A percentile compares a stretch with the other conserved stretches of the same genome.
Evolutionary conservation across 2,797 vertebrate species (phyloP).

Genomic region (Gadopsis marmoratus): DNA sequence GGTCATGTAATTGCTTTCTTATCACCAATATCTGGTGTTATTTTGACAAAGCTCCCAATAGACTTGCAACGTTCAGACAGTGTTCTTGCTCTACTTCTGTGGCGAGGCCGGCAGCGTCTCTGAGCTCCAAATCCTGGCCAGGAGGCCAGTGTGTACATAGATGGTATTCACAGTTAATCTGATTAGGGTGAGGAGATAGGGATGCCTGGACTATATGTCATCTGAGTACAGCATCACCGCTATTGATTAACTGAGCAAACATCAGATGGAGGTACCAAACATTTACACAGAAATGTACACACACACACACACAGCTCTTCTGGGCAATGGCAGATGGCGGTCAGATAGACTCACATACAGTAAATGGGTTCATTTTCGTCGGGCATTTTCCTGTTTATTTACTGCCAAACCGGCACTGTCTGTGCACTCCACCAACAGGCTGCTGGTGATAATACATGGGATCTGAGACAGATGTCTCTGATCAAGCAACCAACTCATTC

Average conservation of each 20-base stretch:
- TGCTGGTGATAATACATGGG: slow-evolving; percentile 61
- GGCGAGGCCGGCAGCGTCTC: slow-evolving; percentile 46
- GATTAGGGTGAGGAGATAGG: slow-evolving; percentile 72
- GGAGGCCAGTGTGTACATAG: slow-evolving; percentile 74
- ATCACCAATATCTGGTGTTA: slow-evolving; percentile 59
- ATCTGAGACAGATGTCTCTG: slow-evolving; percentile 70
- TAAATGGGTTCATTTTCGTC: slow-evolving; percentile 45
- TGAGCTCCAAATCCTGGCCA: slow-evolving; percentile 69
- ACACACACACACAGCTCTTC: slow-evolving; percentile 37
- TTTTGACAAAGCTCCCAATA: slow-evolving; percentile 56
- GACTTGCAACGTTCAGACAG: slow-evolving; percentile 32
- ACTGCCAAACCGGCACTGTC: slow-evolving; percentile 51
- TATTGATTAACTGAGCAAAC: slow-evolving; percentile 80
- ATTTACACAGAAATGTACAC: slow-evolving; percentile 65
- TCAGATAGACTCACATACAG: slow-evolving; percentile 57
- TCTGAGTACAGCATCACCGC: slow-evolving; percentile 66
- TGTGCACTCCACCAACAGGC: slow-evolving; percentile 64
- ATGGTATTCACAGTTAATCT: slow-evolving; percentile 76
- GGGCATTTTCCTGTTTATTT: slow-evolving; percentile 27
- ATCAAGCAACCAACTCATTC: slow-evolving; percentile 58
- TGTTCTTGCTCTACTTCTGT: slow-evolving; percentile 34
- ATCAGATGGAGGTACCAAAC: slow-evolving; percentile 76
- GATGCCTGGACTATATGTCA: slow-evolving; percentile 70
- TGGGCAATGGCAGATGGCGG: slow-evolving; percentile 61
- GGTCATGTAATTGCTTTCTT: slow-evolving; percentile 68